Conservation (phyloP, 1,140 invertebrate species). For the Gryllus bimaculatus region DNA sequence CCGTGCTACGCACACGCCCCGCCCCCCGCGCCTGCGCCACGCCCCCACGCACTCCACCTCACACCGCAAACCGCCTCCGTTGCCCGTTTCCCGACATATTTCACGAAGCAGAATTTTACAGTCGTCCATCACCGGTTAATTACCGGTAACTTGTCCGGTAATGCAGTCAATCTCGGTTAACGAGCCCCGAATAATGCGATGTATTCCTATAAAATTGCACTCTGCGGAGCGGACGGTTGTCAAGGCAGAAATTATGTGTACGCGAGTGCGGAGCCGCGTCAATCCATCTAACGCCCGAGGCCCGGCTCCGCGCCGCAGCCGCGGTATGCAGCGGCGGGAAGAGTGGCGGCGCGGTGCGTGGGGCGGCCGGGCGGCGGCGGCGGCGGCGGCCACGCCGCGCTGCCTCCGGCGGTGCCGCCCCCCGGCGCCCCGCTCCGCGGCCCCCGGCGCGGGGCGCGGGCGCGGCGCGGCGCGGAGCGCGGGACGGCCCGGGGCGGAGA, state of each 20-base stretch:
- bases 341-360: too few relatives aligned
- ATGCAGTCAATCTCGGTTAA: neutral
- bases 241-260: neutral
- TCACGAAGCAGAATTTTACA: neutral
- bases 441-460: too few relatives aligned
- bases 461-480: too few relatives aligned
- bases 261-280: neutral
- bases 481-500: too few relatives aligned
- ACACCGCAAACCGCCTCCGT: neutral
- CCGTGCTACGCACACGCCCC: too few relatives aligned
- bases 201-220: neutral
- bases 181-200: neutral
- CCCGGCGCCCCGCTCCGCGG: too few relatives aligned
- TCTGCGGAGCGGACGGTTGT: neutral
- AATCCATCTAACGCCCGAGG: neutral
- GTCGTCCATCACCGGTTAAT: neutral
- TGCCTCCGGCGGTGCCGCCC: too few relatives aligned
- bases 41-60: neutral
- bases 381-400: too few relatives aligned
- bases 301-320: neutral
- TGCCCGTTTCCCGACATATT: neutral
- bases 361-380: too few relatives aligned
- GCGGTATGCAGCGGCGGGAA: neutral
- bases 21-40: too few relatives aligned
- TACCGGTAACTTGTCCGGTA: neutral